Percentiles rank a stretch among this genome's conserved stretches.
Evolutionary conservation across 2,113 vertebrate genomes (phyloP).

Genomic region (Bos javanicus): DNA sequence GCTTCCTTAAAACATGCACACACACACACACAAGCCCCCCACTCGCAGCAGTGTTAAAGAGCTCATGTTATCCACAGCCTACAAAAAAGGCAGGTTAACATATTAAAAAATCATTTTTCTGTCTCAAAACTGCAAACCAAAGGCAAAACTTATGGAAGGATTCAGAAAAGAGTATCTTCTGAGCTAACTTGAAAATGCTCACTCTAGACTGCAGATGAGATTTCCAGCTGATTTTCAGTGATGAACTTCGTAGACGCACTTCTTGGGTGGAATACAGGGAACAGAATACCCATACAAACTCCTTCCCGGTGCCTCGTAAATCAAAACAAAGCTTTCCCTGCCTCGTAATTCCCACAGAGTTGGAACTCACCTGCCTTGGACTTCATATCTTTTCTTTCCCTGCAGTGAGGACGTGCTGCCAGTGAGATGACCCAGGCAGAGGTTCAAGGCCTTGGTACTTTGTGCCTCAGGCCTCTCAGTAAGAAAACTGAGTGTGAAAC

Average conservation of each 20-base stretch:
- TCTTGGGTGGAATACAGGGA: background rate
- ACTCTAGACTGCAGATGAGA: background rate
- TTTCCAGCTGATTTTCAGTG: background rate
- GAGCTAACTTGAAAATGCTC: background rate
- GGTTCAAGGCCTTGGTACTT: background rate
- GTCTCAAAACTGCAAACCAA: background rate
- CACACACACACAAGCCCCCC: background rate
- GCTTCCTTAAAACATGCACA: background rate
- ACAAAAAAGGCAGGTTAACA: background rate
- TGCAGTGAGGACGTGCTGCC: background rate
- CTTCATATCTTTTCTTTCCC: background rate
- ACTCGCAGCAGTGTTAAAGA: background rate
- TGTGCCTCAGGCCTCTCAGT: slow-evolving; percentile 19
- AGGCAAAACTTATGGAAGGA: background rate
- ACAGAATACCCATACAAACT: background rate
- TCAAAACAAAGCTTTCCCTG: background rate
- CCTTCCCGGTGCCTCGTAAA: background rate
- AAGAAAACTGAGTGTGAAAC: slow-evolving; percentile 42
- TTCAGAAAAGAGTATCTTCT: background rate
- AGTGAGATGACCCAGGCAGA: background rate
- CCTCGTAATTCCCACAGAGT: background rate
- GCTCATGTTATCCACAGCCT: background rate
- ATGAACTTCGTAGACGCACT: background rate
- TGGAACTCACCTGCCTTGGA: background rate
- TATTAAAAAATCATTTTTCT: background rate